A percentile compares a stretch with the other conserved stretches of the same genome.
phyloP scores from a whole-genome alignment of 2,797 vertebrate species.

The Enoplosus armatus region DNA sequence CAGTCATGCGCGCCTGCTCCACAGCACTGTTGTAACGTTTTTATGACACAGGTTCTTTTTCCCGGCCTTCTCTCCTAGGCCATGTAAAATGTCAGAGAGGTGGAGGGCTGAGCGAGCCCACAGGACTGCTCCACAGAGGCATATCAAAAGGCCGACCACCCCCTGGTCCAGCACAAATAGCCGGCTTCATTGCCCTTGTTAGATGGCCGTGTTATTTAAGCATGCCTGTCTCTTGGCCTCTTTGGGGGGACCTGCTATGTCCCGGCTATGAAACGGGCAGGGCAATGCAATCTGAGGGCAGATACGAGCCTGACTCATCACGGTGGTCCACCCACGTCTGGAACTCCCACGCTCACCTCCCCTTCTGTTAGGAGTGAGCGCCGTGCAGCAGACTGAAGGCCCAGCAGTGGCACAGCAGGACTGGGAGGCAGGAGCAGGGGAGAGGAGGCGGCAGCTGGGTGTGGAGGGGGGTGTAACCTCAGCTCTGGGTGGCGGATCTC shows the following conservation, averaged over 20 bases:
- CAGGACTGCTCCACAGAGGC: constrained; percentile 61
- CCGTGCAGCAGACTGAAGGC: constrained; percentile 35
- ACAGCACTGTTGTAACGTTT: constrained; percentile 70
- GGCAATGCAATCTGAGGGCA: constrained; percentile 40
- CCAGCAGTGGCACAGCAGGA: constrained; percentile 42
- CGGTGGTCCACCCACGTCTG: constrained; percentile 66
- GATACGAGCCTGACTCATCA: constrained; percentile 57
- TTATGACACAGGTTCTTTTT: constrained; percentile 71
- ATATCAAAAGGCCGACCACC: constrained; percentile 75
- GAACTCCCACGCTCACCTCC: constrained; percentile 55
- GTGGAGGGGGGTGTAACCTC: constrained; percentile 43
- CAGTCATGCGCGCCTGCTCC: constrained; percentile 41
- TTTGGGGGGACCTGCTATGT: constrained; percentile 40
- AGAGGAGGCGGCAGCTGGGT: constrained; percentile 47
- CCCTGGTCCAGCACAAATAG: constrained; percentile 58
- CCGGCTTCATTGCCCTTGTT: constrained; percentile 65
- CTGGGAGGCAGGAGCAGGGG: constrained; percentile 28
- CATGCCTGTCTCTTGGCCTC: constrained; percentile 64
- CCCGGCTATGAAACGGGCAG: constrained; percentile 36
- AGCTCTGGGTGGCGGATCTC: constrained; percentile 83
- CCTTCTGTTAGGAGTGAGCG: constrained; percentile 30
- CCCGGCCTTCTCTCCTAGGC: constrained; percentile 61
- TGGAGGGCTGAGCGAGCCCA: constrained; percentile 54
- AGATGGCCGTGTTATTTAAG: constrained; percentile 71
- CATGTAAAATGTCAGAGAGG: constrained; percentile 75